phyloP scores from a whole-genome alignment of 2,888 invertebrate genomes.

The Trissolcus japonicus region DNA sequence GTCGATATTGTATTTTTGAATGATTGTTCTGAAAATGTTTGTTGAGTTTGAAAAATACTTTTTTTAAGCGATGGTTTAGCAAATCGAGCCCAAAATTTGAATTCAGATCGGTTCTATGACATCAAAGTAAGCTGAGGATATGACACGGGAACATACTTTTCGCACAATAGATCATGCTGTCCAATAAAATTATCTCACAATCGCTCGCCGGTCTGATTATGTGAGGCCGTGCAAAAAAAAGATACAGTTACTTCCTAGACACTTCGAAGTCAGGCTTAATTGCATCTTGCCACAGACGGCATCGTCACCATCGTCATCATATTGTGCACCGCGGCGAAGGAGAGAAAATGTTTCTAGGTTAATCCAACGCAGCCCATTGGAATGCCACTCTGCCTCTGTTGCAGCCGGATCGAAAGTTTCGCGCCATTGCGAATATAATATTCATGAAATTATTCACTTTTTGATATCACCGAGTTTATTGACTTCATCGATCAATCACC shows the following conservation, averaged over 20 bases:
- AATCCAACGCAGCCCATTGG: constrained; percentile 57
- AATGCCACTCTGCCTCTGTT: constrained; percentile 56
- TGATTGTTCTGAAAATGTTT: neutral
- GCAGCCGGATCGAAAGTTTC: constrained; percentile 58
- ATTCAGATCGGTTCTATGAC: neutral
- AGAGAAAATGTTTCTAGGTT: constrained; percentile 59
- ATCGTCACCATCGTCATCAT: constrained; percentile 54
- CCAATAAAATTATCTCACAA: constrained; percentile 54
- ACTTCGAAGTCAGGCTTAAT: constrained; percentile 61
- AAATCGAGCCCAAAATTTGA: neutral
- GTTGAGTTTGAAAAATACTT: neutral
- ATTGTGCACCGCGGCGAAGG: constrained; percentile 45
- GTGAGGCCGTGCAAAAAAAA: constrained; percentile 49
- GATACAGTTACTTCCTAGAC: constrained; percentile 62
- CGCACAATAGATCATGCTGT: constrained; percentile 40
- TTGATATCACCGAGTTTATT: constrained; percentile 32
- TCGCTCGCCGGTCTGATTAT: constrained; percentile 50
- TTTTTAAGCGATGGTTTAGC: neutral
- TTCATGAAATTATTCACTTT: constrained; percentile 57
- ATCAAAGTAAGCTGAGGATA: constrained; percentile 3
- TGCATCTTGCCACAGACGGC: constrained; percentile 53
- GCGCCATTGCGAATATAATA: constrained; percentile 58
- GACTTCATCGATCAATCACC: constrained; percentile 33
- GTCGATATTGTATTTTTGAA: too few species aligned
- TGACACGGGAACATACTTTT: constrained; percentile 23